Evolutionary conservation across 2,888 invertebrate genomes (phyloP).

Genomic region (Mythimna pallens): DNA sequence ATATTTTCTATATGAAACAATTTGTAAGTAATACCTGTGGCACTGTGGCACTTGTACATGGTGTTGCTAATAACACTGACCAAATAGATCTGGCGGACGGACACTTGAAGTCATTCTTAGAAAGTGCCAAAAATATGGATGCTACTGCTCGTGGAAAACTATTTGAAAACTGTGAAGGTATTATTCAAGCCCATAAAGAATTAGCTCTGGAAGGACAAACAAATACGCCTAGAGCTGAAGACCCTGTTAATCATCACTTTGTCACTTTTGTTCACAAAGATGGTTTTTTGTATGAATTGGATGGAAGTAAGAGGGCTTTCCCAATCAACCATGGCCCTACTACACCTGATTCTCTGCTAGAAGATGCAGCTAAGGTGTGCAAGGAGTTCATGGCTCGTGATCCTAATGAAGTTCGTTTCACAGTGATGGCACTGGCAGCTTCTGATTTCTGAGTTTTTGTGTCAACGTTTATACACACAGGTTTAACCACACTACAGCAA

Average conservation of each 20-base stretch:
- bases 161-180: constrained; percentile 93
- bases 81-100: constrained; percentile 93
- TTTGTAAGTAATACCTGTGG: constrained; percentile 98
- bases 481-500: too few relatives aligned
- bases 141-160: constrained; percentile 94
- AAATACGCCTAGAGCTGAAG: constrained; percentile 94
- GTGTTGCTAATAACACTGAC: constrained; percentile 96
- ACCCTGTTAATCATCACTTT: constrained; percentile 96
- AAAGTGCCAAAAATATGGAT: constrained; percentile 92
- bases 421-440: constrained; percentile 95
- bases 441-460: constrained; percentile 72
- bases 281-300: constrained; percentile 96
- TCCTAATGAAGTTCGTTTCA: constrained; percentile 96
- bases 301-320: constrained; percentile 90
- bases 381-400: constrained; percentile 96
- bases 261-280: constrained; percentile 96
- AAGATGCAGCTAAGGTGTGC: constrained; percentile 96
- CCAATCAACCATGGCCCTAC: constrained; percentile 97
- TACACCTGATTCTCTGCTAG: constrained; percentile 93
- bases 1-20: constrained; percentile 97
- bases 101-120: constrained; percentile 94
- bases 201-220: constrained; percentile 98
- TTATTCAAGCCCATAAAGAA: constrained; percentile 95
- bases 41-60: constrained; percentile 98
- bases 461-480: too few relatives aligned